Evolutionary conservation across 2,888 invertebrate genomes (phyloP).

Genomic region (Andrena flavipes): DNA sequence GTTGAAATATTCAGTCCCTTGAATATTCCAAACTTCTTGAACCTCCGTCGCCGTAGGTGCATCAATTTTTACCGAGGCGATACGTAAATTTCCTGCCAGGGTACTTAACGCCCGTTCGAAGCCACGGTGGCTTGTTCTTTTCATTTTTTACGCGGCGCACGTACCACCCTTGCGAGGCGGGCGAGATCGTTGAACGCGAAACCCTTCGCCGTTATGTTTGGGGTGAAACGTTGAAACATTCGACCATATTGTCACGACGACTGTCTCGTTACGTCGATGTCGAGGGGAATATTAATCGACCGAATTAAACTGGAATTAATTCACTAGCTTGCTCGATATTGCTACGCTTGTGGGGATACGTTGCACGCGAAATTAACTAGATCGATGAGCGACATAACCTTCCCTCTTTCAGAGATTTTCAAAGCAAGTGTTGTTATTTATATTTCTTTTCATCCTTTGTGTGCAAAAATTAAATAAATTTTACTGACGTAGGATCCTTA

Average conservation of each 20-base stretch:
- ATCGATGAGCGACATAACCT: too few relatives aligned
- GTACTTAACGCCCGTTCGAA: background rate
- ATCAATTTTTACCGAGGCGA: background rate
- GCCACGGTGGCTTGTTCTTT: background rate
- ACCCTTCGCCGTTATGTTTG: background rate
- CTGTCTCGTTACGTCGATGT: background rate
- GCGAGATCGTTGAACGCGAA: conserved; percentile 6
- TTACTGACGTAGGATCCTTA: too few relatives aligned
- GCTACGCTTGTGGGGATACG: background rate
- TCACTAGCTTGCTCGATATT: background rate
- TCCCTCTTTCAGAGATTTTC: too few relatives aligned
- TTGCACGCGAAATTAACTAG: background rate
- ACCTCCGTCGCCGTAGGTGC: background rate
- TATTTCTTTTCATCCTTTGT: too few relatives aligned
- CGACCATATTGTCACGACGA: background rate
- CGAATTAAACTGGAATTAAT: conserved; percentile 10
- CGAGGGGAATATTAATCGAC: conserved; percentile 9
- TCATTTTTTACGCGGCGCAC: background rate
- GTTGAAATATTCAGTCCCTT: conserved; percentile 9
- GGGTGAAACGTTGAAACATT: background rate
- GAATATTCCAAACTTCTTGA: conserved; percentile 3
- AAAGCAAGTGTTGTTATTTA: too few relatives aligned
- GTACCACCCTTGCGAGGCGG: background rate
- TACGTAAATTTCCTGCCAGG: background rate
- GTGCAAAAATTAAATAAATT: too few relatives aligned